A percentile compares a stretch with the other conserved stretches of the same genome.
Evolutionary conservation across 2,888 invertebrate species (phyloP).

Genomic region (Napeogenes inachia): DNA sequence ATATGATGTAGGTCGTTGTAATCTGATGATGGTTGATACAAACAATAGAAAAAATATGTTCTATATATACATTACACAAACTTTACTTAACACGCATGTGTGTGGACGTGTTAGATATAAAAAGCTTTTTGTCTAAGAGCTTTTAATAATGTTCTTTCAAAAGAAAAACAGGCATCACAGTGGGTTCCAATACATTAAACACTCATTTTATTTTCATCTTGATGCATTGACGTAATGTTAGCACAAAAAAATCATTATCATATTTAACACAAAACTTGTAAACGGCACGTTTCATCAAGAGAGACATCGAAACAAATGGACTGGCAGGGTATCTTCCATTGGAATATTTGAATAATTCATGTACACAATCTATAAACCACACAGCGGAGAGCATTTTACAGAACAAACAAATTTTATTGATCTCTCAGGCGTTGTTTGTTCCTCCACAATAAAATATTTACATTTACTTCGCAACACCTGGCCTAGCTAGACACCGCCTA

Average conservation of each 20-base stretch:
- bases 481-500: conserved; percentile 55
- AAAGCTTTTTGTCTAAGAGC: too few relatives aligned
- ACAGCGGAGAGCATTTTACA: conserved; percentile 72
- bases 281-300: conserved; percentile 60
- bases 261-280: conserved; percentile 32
- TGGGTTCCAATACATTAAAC: too few relatives aligned
- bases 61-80: too few relatives aligned
- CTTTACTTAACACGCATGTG: too few relatives aligned
- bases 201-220: not conserved
- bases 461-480: conserved; percentile 73
- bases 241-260: conserved; percentile 23
- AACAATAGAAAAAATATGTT: too few relatives aligned
- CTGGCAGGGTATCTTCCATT: conserved; percentile 58
- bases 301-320: conserved; percentile 70
- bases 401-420: conserved; percentile 78
- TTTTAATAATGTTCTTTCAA: too few relatives aligned
- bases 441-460: conserved; percentile 75
- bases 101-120: too few relatives aligned
- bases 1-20: too few relatives aligned
- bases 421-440: conserved; percentile 74
- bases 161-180: too few relatives aligned
- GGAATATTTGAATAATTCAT: conserved; percentile 72
- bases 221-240: conserved; percentile 5
- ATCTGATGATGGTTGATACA: too few relatives aligned
- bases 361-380: conserved; percentile 73